Evolutionary conservation across 2,797 vertebrate species (phyloP), one percentile per base, ranked within the genome.

Genomic region (Microctenopoma steveboyesi): DNA sequence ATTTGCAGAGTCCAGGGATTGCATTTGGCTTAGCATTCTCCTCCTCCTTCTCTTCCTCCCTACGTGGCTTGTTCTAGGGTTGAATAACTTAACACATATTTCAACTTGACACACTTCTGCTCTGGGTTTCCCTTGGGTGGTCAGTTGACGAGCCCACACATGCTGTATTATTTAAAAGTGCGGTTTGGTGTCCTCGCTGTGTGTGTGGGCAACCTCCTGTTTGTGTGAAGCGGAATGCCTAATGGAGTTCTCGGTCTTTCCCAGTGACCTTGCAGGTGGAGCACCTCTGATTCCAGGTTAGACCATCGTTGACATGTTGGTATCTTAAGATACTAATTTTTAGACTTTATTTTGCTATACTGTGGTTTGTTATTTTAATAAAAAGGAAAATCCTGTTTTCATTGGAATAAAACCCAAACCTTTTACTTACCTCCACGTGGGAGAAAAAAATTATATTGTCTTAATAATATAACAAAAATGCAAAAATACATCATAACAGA

Each of bases 31-130:
- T 74, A 76, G 78, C 78, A 69, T 82, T 84, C 63, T 75, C 76
- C 52, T 49, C 51, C 69, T 61, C 40, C 42, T 16, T 55, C 64
- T 43, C 42, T 35, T 39, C 46, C 50, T 49, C 42, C 22, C 52
- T 76, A 64, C n/a, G 39, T 75, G 71, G 56, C 57, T 87, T 75
- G 69, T 85, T 81, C 56, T 42, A 33, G 49, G 83, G 76, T 57
- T 89, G 91, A 89, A 92, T 90, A 91, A 89, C 89, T 92, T 92
- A 90, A 87, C 87, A 91, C 89, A 89, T 90, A 92, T 93, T 92
- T 91, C 86, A 82, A 86, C 79, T 74, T 90, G 88, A 91, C 90
- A 92, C 90, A 92, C 86, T 92, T 91, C 76, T 87, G 81, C 77
- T 79, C 72, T 51, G 67, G 77, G 74, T 87, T 70, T 90, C 89